Percentiles rank a stretch among this genome's conserved stretches.
Evolutionary conservation across 2,113 vertebrate genomes (phyloP).

Genomic region (Forbesichthys agassizii): DNA sequence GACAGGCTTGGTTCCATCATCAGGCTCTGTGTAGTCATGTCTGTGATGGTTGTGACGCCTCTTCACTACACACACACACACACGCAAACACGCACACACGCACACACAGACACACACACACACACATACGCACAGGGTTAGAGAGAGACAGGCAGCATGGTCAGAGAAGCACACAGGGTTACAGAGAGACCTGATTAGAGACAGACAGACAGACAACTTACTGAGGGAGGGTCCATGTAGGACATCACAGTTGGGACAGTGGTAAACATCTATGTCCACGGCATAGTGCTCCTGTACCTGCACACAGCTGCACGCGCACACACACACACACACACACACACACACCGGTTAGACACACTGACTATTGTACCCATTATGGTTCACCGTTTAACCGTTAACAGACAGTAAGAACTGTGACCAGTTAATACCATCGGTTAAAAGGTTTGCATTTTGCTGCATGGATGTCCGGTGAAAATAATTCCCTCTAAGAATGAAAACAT

Average conservation of each 20-base stretch:
- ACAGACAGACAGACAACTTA: conserved; percentile 73
- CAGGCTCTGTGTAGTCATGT: conserved; percentile 93
- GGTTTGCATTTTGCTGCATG: too few species aligned
- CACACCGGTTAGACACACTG: too few species aligned
- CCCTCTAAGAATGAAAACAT: too few species aligned
- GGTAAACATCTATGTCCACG: conserved; percentile 96
- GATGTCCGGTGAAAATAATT: too few species aligned
- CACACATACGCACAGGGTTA: conserved; percentile 12
- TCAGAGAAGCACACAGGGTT: neutral
- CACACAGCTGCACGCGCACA: conserved; percentile 84
- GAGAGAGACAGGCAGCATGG: neutral
- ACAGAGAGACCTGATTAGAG: neutral
- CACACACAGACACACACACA: too few species aligned
- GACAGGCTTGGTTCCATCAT: conserved; percentile 88
- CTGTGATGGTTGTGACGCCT: conserved; percentile 95
- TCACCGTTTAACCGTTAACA: too few species aligned
- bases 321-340: neutral
- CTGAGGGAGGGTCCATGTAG: conserved; percentile 91
- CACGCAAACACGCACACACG: neutral
- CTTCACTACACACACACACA: conserved; percentile 81
- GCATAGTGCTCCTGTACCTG: conserved; percentile 97
- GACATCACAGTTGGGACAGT: conserved; percentile 95
- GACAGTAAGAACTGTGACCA: too few species aligned
- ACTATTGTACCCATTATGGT: too few species aligned
- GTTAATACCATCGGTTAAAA: too few species aligned